phyloP scores from a whole-genome alignment of 2,888 invertebrate genomes.

The Amiota mariae region DNA sequence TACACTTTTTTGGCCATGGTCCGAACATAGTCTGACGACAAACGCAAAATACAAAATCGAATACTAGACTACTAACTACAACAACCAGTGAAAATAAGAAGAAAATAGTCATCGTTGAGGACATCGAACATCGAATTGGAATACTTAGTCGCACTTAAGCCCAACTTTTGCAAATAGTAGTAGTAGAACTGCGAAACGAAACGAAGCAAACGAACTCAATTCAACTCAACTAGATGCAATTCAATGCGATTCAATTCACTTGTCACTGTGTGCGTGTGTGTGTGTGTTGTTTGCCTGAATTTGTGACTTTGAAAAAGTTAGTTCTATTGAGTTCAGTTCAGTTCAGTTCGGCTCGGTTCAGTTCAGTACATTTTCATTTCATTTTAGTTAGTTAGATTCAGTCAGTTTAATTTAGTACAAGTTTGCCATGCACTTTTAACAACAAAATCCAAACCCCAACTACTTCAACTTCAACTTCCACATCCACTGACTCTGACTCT shows the following conservation, averaged over 20 bases:
- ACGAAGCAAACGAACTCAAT: conserved; percentile 52
- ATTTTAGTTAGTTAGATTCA: background rate
- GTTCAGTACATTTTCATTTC: background rate
- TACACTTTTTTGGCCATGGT: conserved; percentile 3
- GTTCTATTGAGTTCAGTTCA: conserved; percentile 19
- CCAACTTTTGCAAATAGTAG: conserved; percentile 42
- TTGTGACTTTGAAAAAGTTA: conserved; percentile 28
- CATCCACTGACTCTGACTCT: background rate
- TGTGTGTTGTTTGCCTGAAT: conserved; percentile 25
- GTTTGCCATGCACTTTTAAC: background rate
- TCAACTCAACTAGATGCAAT: conserved; percentile 27
- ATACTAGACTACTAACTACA: background rate
- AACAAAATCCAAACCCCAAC: background rate
- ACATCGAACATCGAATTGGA: conserved; percentile 33
- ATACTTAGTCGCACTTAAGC: conserved; percentile 54
- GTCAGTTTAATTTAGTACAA: background rate
- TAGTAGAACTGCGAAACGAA: conserved; percentile 39
- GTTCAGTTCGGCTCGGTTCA: conserved; percentile 4
- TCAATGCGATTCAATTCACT: conserved; percentile 5
- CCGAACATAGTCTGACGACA: background rate
- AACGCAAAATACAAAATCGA: conserved; percentile 1
- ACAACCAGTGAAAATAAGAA: background rate
- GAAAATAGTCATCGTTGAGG: background rate
- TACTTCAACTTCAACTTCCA: background rate
- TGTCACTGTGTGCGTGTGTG: too few species aligned